Conservation (phyloP, 2,797 vertebrate species). For the Cossypha caffra region DNA sequence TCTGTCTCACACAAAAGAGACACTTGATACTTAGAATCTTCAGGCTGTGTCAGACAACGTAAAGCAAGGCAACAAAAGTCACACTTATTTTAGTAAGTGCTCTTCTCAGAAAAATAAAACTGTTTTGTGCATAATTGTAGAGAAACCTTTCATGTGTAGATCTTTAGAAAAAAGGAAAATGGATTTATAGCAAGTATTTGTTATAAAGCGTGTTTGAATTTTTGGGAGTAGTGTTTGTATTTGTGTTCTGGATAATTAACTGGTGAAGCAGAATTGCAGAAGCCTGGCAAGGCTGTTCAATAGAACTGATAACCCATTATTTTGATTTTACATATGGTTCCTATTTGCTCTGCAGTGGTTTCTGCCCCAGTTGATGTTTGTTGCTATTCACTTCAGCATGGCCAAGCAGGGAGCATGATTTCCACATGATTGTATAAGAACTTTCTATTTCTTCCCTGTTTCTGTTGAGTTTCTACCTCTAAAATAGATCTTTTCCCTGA, state of each 20-base stretch:
- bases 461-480: not conserved
- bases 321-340: not conserved
- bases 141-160: not conserved
- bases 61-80: not conserved
- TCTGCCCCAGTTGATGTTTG: not conserved
- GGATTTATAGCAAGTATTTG: not conserved
- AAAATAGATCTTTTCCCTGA: not conserved
- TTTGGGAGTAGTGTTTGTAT: not conserved
- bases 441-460: not conserved
- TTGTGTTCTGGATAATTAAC: not conserved
- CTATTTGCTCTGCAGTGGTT: not conserved
- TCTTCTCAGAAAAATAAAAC: not conserved
- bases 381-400: not conserved
- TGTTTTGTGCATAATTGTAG: not conserved
- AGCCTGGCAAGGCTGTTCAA: not conserved
- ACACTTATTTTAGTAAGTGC: not conserved
- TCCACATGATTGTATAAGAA: fast-evolving
- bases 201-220: not conserved
- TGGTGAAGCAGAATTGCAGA: not conserved
- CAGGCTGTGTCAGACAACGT: not conserved
- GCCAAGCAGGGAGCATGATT: not conserved
- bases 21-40: not conserved
- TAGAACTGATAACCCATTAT: not conserved
- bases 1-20: not conserved
- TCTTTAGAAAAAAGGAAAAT: not conserved